Evolutionary conservation across 2,888 invertebrate species (phyloP).

Genomic region (Noctua comes): DNA sequence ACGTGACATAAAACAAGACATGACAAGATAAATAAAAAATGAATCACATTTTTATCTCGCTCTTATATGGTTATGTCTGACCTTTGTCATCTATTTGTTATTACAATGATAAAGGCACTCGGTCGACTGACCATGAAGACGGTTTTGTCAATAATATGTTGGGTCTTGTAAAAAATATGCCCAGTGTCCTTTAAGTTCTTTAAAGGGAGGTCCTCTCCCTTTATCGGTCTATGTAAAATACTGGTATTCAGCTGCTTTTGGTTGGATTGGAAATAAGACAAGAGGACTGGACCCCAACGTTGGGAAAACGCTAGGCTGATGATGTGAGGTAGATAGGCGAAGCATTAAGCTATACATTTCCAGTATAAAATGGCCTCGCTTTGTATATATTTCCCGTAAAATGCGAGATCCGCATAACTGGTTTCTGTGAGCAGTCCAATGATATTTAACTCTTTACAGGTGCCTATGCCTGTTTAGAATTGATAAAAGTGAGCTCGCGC

Average conservation of each 20-base stretch:
- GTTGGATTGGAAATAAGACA: neutral
- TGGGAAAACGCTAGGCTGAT: too few relatives aligned
- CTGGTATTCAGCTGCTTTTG: neutral
- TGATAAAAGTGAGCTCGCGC: too few relatives aligned
- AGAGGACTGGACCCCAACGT: neutral
- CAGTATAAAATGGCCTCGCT: too few relatives aligned
- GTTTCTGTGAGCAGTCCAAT: too few relatives aligned
- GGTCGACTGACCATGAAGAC: neutral
- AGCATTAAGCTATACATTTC: too few relatives aligned
- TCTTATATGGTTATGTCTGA: slow-evolving; percentile 19
- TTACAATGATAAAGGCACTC: slow-evolving; percentile 29
- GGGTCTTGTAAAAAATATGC: neutral
- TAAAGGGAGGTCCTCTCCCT: too few relatives aligned
- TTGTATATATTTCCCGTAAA: too few relatives aligned
- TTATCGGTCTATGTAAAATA: neutral
- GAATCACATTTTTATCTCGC: slow-evolving; percentile 50
- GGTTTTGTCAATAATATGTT: slow-evolving; percentile 3
- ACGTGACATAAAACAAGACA: slow-evolving; percentile 18
- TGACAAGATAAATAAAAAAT: slow-evolving; percentile 23
- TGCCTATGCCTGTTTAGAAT: too few relatives aligned
- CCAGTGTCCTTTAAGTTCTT: neutral
- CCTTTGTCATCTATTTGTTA: slow-evolving; percentile 44
- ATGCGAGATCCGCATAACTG: too few relatives aligned
- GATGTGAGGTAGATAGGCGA: too few relatives aligned
- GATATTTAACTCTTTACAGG: too few relatives aligned